Base-by-base conservation (phyloP, 2,888 invertebrate species). In the Smittia aterrima region DNA sequence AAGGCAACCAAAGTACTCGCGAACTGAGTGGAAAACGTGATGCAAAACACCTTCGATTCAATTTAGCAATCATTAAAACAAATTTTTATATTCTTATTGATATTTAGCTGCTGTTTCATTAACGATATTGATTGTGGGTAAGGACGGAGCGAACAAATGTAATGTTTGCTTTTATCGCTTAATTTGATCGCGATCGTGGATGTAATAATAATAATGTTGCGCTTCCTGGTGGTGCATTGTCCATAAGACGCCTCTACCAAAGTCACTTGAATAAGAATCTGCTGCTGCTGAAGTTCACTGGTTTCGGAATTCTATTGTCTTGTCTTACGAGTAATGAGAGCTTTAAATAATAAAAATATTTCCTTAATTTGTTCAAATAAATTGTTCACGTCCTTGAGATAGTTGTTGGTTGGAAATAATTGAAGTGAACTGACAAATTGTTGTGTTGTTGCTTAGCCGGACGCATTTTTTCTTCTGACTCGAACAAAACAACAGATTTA, bases 21-120 rank as follows among this genome's bases (percentile, higher is more conserved):
- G 18, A 58, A 22, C 58, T 9, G 22, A 24, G 22, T 18, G 22
- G 20, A 72, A 62, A 41, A 40, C 72, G 72, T 72, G 72, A 72
- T 58, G 24, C 38, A 72, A 72, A 72, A 72, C 72, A 72, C 72
- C 72, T 72, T 72, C 72, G 38, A 32, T 72, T 72, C 62, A 62
- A 62, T 72, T 62, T 72, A 71, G 16, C 54, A 62, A 72, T 72
- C 22, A 40, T 72, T 72, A 62, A 11, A 72, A 18, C 67, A 67
- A 66, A 68, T 68, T 66, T 66, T 41, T 68, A 68, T 68, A 54
- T 16, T 53, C 20, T 70, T 68, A 25, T 13, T 68, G 47, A 58
- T 22, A 20, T 58, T 58, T 27, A 20, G 9, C 64, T n/a, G 32
- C 25, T 64, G 25, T 32, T 27, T 47, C 11, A 11, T 20, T 70